phyloP scores from a whole-genome alignment of 2,113 vertebrate species.

The Heterocephalus glaber region DNA sequence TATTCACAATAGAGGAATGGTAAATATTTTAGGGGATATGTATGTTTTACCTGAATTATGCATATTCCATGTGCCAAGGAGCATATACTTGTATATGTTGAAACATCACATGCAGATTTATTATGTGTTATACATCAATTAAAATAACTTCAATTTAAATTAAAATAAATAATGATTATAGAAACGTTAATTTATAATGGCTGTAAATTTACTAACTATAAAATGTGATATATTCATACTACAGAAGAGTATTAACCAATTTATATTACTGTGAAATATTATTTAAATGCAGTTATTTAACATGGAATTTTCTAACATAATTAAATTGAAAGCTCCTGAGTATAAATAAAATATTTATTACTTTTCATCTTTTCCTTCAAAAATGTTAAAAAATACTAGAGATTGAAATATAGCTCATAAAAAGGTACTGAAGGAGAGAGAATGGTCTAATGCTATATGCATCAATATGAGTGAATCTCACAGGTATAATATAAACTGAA shows the following conservation, averaged over 20 bases:
- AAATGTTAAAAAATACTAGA: background rate
- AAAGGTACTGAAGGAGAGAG: background rate
- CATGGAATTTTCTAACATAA: conserved; percentile 17
- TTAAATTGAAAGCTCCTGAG: background rate
- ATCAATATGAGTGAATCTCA: background rate
- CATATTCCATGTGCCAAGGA: background rate
- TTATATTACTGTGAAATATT: background rate
- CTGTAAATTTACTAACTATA: background rate
- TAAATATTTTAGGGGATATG: background rate
- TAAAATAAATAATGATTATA: background rate
- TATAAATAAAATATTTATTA: background rate
- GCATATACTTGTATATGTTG: too few species aligned
- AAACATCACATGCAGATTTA: background rate
- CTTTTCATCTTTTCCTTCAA: conserved; percentile 6
- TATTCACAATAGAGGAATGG: background rate
- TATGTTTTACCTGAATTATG: background rate
- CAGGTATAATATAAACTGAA: background rate
- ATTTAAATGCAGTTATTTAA: conserved; percentile 38
- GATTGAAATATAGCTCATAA: background rate
- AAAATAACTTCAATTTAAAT: background rate
- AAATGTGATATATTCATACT: background rate
- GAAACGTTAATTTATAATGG: background rate
- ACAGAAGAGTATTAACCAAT: background rate
- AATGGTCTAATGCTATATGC: background rate
- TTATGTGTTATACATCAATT: background rate